A percentile compares a stretch with the other conserved stretches of the same genome.
Evolutionary conservation across 2,888 invertebrate genomes (phyloP).

Genomic region (Temnothorax rugatulus): DNA sequence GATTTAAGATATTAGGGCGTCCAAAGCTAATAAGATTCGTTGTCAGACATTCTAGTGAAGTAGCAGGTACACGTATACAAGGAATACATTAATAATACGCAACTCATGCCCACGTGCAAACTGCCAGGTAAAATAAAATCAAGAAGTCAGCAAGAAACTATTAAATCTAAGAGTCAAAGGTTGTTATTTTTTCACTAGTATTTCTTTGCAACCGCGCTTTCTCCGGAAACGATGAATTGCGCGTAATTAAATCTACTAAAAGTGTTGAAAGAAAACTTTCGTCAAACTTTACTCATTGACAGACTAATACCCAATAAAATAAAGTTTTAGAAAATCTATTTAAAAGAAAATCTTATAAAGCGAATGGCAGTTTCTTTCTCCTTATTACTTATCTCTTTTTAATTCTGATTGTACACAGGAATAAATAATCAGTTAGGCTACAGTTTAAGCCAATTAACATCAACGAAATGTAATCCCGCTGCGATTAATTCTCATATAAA

Average conservation of each 20-base stretch:
- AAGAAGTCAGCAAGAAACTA: constrained; percentile 28
- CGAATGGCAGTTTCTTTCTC: not conserved
- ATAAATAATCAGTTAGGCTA: not conserved
- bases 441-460: not conserved
- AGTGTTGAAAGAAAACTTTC: constrained; percentile 9
- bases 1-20: not conserved
- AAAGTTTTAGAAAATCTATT: not conserved
- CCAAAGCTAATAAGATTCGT: not conserved
- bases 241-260: constrained; percentile 22
- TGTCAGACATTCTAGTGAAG: constrained; percentile 4
- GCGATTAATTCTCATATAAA: not conserved
- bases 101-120: constrained; percentile 39
- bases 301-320: not conserved
- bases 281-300: constrained; percentile 8
- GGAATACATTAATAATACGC: constrained; percentile 40
- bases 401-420: not conserved
- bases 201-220: constrained; percentile 28
- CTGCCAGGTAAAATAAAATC: constrained; percentile 27
- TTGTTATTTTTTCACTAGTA: constrained; percentile 10
- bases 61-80: constrained; percentile 18
- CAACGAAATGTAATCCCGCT: not conserved
- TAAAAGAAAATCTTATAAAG: not conserved
- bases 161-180: constrained; percentile 39
- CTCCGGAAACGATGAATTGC: constrained; percentile 36
- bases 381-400: not conserved